phyloP scores from a whole-genome alignment of 1,140 invertebrate genomes.

The Atta cephalotes region DNA sequence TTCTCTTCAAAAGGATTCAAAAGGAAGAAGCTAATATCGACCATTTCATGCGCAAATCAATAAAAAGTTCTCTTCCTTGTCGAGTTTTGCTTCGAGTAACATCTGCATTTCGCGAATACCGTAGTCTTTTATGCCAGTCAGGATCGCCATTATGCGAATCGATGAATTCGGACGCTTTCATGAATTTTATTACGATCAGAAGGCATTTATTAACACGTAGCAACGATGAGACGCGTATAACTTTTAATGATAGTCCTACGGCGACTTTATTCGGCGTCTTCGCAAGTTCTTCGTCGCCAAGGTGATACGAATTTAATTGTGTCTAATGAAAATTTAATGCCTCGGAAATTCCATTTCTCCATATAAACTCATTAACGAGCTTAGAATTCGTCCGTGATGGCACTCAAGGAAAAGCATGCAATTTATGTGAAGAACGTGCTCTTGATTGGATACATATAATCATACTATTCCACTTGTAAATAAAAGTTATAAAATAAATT shows the following conservation, averaged over 20 bases:
- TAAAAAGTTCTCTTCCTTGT: slow-evolving; percentile 26
- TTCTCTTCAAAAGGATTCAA: neutral
- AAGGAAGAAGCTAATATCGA: neutral
- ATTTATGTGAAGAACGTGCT: neutral
- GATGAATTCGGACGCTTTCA: neutral
- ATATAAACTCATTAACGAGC: neutral
- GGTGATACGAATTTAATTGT: slow-evolving; percentile 62
- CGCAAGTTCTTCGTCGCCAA: neutral
- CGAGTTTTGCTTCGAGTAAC: slow-evolving; percentile 2
- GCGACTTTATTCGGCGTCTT: slow-evolving; percentile 9
- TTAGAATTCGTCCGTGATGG: neutral
- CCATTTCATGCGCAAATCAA: slow-evolving; percentile 5
- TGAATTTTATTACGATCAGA: slow-evolving; percentile 8
- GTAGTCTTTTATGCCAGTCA: slow-evolving; percentile 13
- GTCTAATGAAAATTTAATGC: slow-evolving; percentile 67
- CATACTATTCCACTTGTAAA: neutral
- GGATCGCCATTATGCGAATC: neutral
- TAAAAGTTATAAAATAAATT: neutral
- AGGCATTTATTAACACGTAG: slow-evolving; percentile 30
- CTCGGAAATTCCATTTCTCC: slow-evolving; percentile 41
- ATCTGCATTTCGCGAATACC: slow-evolving; percentile 39
- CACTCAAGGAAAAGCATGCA: neutral
- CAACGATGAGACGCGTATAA: neutral
- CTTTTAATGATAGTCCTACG: slow-evolving; percentile 25
- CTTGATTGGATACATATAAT: neutral